phyloP scores from a whole-genome alignment of 2,888 invertebrate species.

The Quadroppia sp. region DNA sequence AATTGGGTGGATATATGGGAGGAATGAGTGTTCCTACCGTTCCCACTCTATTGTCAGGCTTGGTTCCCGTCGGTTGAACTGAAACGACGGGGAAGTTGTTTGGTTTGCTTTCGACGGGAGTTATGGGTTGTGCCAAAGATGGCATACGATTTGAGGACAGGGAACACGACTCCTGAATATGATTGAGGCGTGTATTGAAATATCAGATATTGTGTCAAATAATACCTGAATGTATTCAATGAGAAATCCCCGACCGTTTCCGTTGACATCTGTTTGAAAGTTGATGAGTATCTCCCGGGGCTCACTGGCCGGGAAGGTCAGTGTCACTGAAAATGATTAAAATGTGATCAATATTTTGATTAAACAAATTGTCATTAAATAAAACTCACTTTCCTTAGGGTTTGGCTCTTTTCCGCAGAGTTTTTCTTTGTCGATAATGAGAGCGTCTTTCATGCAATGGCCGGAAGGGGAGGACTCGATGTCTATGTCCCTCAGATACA shows the following conservation, averaged over 20 bases:
- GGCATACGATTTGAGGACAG: neutral
- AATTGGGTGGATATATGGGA: constrained; percentile 42
- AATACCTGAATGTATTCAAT: constrained; percentile 46
- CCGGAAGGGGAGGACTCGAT: constrained; percentile 43
- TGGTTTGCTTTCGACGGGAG: constrained; percentile 5
- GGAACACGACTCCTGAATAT: constrained; percentile 1
- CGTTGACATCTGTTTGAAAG: constrained; percentile 46
- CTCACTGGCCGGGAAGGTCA: constrained; percentile 41
- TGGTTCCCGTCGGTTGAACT: neutral
- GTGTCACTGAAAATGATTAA: constrained; percentile 34
- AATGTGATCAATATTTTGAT: neutral
- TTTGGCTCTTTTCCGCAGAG: constrained; percentile 46
- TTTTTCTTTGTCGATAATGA: constrained; percentile 44
- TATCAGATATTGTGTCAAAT: neutral
- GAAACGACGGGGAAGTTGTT: constrained; percentile 15
- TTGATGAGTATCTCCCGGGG: constrained; percentile 45
- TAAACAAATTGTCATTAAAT: neutral
- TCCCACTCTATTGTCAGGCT: constrained; percentile 19
- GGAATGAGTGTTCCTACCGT: constrained; percentile 23
- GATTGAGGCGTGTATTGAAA: constrained; percentile 1
- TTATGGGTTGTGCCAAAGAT: neutral
- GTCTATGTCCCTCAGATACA: constrained; percentile 47
- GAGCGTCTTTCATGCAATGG: constrained; percentile 43
- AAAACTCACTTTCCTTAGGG: constrained; percentile 45
- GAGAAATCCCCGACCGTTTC: constrained; percentile 47